phyloP scores from a whole-genome alignment of 2,888 invertebrate genomes.

The Malthinus flaveolus region DNA sequence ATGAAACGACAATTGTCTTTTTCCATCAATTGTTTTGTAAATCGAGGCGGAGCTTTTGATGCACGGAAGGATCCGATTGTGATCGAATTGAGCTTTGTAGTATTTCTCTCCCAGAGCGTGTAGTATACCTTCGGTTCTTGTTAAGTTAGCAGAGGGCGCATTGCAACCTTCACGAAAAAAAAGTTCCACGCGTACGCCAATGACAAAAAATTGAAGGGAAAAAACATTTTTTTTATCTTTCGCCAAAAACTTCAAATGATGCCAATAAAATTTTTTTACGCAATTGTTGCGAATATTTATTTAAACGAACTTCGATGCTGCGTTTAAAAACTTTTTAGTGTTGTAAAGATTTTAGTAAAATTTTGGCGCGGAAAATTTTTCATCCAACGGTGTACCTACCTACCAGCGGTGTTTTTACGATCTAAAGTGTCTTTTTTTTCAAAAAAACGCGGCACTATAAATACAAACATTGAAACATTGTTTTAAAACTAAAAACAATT shows the following conservation, averaged over 20 bases:
- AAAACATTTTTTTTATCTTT: not conserved
- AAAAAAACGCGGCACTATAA: too few species aligned
- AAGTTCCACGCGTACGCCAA: constrained; percentile 27
- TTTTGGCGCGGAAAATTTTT: too few species aligned
- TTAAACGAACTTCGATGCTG: too few species aligned
- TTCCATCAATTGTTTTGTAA: constrained; percentile 28
- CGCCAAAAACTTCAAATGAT: not conserved
- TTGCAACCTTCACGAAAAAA: constrained; percentile 16
- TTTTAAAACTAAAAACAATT: not conserved
- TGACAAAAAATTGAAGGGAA: constrained; percentile 23
- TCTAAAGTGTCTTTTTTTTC: too few species aligned
- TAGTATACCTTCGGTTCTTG: constrained; percentile 38
- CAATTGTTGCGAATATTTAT: too few species aligned
- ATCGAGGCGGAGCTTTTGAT: constrained; percentile 19
- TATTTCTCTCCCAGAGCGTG: constrained; percentile 27
- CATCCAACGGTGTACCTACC: too few species aligned
- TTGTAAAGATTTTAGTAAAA: too few species aligned
- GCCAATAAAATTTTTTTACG: not conserved
- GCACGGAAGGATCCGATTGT: constrained; percentile 27
- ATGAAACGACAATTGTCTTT: constrained; percentile 14
- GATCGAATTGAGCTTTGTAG: constrained; percentile 31
- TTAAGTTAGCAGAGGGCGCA: constrained; percentile 34
- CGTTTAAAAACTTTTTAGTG: too few species aligned
- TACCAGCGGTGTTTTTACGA: too few species aligned
- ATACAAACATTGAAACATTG: not conserved